These are phyloP conservation scores for Syngnathoides biaculeatus DNA, from an alignment of 2,113 vertebrate species.

Conservation along the genomic window DNA sequence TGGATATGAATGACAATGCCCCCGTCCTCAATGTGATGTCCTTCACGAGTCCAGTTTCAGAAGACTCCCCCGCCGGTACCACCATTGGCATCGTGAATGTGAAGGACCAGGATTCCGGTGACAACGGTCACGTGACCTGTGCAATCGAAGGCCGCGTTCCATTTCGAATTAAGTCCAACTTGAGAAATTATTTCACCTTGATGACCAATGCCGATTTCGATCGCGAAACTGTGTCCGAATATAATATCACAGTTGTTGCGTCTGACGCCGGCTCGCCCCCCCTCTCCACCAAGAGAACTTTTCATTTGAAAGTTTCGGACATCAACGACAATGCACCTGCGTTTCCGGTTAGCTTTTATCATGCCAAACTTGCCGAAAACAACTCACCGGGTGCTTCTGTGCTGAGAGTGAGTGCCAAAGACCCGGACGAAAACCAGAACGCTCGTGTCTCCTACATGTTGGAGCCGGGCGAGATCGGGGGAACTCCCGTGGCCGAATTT, in stretches of 20 bases:
- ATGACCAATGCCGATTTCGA: slow-evolving; percentile 27
- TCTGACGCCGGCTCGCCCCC: slow-evolving; percentile 66
- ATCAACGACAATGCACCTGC: slow-evolving; percentile 67
- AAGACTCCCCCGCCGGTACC: slow-evolving; percentile 31
- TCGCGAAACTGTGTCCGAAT: slow-evolving; percentile 28
- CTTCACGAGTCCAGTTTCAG: slow-evolving; percentile 25
- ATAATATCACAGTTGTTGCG: slow-evolving; percentile 49
- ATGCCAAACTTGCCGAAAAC: slow-evolving; percentile 53
- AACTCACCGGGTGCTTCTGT: slow-evolving; percentile 46
- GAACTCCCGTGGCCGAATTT: slow-evolving; percentile 30
- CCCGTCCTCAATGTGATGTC: slow-evolving; percentile 33
- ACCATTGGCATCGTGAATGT: slow-evolving; percentile 34
- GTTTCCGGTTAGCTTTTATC: slow-evolving; percentile 58
- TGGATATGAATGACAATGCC: slow-evolving; percentile 29
- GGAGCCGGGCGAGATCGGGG: slow-evolving; percentile 35
- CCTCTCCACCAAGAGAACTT: slow-evolving; percentile 55
- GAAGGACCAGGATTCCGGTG: slow-evolving; percentile 30
- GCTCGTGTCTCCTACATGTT: slow-evolving; percentile 57
- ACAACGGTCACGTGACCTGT: slow-evolving; percentile 30
- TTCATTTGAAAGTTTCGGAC: slow-evolving; percentile 63
- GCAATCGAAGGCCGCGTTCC: slow-evolving; percentile 1
- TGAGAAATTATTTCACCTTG: slow-evolving; percentile 32
- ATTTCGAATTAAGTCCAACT: slow-evolving; percentile 21
- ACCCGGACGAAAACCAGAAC: slow-evolving; percentile 60
- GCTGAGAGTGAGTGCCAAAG: slow-evolving; percentile 51